Conservation (phyloP, 2,888 invertebrate species). For the Exephanes ischioxanthus region DNA sequence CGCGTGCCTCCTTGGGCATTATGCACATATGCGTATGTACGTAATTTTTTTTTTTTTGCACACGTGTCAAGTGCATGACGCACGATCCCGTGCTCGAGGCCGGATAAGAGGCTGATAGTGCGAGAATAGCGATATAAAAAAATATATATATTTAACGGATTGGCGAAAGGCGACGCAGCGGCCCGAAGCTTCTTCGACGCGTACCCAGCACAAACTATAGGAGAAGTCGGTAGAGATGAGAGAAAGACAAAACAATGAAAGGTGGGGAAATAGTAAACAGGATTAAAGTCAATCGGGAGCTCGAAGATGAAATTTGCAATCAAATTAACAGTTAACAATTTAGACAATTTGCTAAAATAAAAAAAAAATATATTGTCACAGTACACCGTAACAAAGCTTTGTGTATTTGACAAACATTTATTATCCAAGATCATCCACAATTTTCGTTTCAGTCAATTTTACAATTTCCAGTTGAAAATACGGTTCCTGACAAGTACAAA, state of each 20-base stretch:
- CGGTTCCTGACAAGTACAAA: background rate
- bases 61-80: background rate
- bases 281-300: conserved; percentile 27
- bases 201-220: conserved; percentile 79
- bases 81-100: conserved; percentile 23
- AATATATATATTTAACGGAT: conserved; percentile 71
- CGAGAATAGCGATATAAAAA: conserved; percentile 32
- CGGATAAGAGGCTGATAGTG: conserved; percentile 63
- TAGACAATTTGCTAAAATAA: no score
- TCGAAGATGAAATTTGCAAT: background rate
- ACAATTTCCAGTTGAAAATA: background rate
- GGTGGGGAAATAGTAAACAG: conserved; percentile 32
- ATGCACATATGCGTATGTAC: conserved; percentile 26
- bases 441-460: background rate
- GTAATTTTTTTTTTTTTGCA: conserved; percentile 23
- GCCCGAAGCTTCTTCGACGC: conserved; percentile 83
- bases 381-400: background rate
- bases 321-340: background rate
- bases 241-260: conserved; percentile 54
- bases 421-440: background rate
- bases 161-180: conserved; percentile 85
- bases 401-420: background rate
- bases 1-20: conserved; percentile 53
- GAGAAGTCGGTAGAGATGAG: conserved; percentile 68
- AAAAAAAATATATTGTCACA: background rate